Conservation (phyloP, 2,888 invertebrate species). For the Caenorhabditis uteleia region DNA sequence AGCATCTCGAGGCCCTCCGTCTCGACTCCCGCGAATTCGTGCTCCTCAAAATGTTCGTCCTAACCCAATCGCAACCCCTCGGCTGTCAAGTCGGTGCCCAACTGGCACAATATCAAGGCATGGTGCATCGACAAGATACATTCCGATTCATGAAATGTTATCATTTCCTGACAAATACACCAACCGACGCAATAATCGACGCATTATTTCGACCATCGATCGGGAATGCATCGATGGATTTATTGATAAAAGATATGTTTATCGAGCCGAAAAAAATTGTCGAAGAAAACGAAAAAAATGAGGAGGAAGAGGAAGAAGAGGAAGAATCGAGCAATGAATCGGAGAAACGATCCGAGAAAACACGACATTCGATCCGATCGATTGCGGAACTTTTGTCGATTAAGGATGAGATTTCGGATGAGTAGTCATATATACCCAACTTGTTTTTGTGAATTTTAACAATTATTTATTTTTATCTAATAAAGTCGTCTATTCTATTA, state of each 20-base stretch:
- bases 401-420: slow-evolving; percentile 13
- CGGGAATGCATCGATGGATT: slow-evolving; percentile 47
- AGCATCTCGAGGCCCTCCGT: slow-evolving; percentile 42
- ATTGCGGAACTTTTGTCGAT: slow-evolving; percentile 30
- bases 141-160: slow-evolving; percentile 53
- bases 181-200: slow-evolving; percentile 31
- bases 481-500: too few species aligned
- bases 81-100: slow-evolving; percentile 44
- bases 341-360: slow-evolving; percentile 4
- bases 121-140: slow-evolving; percentile 48
- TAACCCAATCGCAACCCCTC: slow-evolving; percentile 47
- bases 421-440: too few species aligned
- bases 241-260: slow-evolving; percentile 46
- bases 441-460: too few species aligned
- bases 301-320: slow-evolving; percentile 4
- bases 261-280: slow-evolving; percentile 24
- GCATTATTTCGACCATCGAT: slow-evolving; percentile 53
- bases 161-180: slow-evolving; percentile 14
- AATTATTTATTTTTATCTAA: too few species aligned
- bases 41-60: slow-evolving; percentile 43
- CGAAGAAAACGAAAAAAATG: slow-evolving; percentile 6
- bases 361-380: slow-evolving; percentile 37
- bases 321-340: background rate
- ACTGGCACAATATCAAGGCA: slow-evolving; percentile 53
- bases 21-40: slow-evolving; percentile 50